Base-by-base conservation (phyloP, 53 echinoderm and acorn worm genomes). In the Paelopatides confundens region DNA sequence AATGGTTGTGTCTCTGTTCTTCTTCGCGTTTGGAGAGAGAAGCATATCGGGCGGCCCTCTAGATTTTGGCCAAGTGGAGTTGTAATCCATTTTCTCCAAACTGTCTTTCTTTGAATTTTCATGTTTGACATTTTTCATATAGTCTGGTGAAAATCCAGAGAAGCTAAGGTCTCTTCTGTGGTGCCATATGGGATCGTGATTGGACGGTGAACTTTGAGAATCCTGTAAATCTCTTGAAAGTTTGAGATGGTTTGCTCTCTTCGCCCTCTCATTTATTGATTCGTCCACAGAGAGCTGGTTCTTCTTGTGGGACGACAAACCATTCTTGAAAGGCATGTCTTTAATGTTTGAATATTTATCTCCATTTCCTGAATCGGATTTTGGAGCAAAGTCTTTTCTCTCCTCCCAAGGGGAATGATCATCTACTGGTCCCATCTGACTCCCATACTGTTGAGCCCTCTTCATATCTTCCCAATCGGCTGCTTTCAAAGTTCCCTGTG, bases 41-140 rank as follows among this genome's bases (percentile, higher is more conserved):
- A 82, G 86, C 18, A 92, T 62, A 40, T 95, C 98, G 11, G 95
- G 95, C 6, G 94, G 98, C 13, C 92, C 90, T 7, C 92, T 88
- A 8, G 94, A 93, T 69, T 95, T 92, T 2, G 97, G 98, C 98
- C 98, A 98, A 14, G 98, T 98, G 69, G 94, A 93, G 63, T 95
- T 83, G 28, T 83, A 83, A 38, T 83, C 84, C 5, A 83, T 65
- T 46, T 83, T 83, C 39, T 63, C 63, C 37, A 38, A 64, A 15
- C 65, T 63, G 24, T 38, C 32, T 47, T 38, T 79, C 52, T 79
- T 83, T 18, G 63, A 21, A 34, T 65, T 37, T 21, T 62, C 5
- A 21, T 36, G 63, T 21, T 36, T 65, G 62, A 24, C 23, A n/a
- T 36, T 65, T 36, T 34, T 63, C n/a, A 65, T 39, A 31, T 79